These are phyloP conservation scores for Pristionchus pacificus DNA, from an alignment of 1,140 invertebrate species.

Conservation along the genomic window DNA sequence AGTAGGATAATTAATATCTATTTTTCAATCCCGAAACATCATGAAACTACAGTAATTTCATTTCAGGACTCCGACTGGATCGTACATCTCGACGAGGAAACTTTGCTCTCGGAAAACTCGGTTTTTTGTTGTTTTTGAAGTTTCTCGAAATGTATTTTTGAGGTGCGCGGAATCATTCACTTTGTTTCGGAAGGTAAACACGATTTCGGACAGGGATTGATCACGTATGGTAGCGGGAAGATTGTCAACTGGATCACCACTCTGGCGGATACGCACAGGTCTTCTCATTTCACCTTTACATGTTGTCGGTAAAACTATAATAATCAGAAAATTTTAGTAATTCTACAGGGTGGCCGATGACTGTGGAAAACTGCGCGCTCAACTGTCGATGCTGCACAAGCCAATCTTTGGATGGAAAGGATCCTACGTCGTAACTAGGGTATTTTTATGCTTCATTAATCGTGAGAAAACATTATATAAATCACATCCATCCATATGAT, in stretches of 20 bases:
- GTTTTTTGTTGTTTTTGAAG: too few relatives aligned
- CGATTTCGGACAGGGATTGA: constrained; percentile 92
- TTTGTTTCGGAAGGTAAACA: constrained; percentile 90
- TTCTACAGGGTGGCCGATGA: constrained; percentile 78
- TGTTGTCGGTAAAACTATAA: too few relatives aligned
- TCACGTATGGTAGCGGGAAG: constrained; percentile 86
- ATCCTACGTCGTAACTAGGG: constrained; percentile 82
- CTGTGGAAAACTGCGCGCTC: constrained; percentile 88
- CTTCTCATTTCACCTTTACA: too few relatives aligned
- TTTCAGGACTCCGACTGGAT: constrained; percentile 92
- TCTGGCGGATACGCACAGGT: constrained; percentile 86
- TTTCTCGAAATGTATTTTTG: too few relatives aligned
- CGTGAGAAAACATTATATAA: too few relatives aligned
- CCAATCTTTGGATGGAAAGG: constrained; percentile 97
- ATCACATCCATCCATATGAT: too few relatives aligned
- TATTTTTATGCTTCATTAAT: too few relatives aligned
- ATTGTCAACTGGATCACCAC: constrained; percentile 95
- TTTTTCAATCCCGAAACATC: too few relatives aligned
- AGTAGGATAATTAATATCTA: constrained; percentile 8
- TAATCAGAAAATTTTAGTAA: too few relatives aligned
- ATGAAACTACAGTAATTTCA: too few relatives aligned
- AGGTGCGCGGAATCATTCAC: constrained; percentile 76
- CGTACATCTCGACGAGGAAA: constrained; percentile 97
- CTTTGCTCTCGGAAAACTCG: constrained; percentile 84
- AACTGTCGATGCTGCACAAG: constrained; percentile 87